Evolutionary conservation across 64 coral and sea anemone species (phyloP).

Genomic region (Astreopora myriophthalma): DNA sequence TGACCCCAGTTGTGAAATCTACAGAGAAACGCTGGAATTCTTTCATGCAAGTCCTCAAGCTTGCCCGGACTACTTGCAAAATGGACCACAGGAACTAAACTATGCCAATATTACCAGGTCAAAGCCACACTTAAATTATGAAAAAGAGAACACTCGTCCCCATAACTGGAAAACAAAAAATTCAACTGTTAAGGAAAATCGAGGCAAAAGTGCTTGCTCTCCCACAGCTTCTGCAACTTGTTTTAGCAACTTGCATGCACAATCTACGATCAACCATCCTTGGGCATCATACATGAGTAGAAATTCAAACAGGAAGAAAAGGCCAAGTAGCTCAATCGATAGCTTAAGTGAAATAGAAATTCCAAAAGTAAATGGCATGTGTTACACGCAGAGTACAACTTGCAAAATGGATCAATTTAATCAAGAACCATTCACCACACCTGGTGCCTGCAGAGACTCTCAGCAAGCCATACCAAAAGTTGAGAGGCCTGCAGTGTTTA

Average conservation of each 20-base stretch:
- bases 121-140: neutral
- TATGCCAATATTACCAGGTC: neutral
- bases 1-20: neutral
- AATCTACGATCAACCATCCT: conserved; percentile 5
- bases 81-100: neutral
- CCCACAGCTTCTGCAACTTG: neutral
- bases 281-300: neutral
- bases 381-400: neutral
- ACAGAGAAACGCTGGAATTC: conserved; percentile 20
- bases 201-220: neutral
- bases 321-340: neutral
- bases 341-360: conserved; percentile 24
- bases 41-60: neutral
- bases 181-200: neutral
- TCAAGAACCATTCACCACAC: neutral
- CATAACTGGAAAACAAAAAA: neutral
- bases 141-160: neutral
- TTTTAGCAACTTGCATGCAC: neutral
- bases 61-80: neutral
- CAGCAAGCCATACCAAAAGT: neutral
- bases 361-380: neutral
- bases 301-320: neutral
- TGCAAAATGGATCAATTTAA: neutral
- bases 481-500: neutral
- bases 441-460: neutral